Percentiles rank a stretch among this genome's conserved stretches.
Conservation (phyloP, 2,888 invertebrate genomes). For the Harmothoe impar region DNA sequence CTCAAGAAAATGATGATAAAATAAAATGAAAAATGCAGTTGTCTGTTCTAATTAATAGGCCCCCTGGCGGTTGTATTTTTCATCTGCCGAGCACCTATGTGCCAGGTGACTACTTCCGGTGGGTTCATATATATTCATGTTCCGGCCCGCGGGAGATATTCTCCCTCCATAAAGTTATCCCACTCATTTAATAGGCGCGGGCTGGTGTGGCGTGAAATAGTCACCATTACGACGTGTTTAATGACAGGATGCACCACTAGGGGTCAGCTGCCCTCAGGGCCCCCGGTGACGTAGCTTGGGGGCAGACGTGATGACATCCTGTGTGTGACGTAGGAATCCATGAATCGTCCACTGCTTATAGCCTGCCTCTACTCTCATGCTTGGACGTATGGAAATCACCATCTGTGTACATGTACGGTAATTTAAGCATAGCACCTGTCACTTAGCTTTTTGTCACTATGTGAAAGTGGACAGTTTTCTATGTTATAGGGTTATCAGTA, state of each 20-base stretch:
- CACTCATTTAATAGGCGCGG: constrained; percentile 27
- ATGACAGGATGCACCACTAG: constrained; percentile 58
- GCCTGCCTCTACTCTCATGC: too few species aligned
- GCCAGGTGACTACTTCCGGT: constrained; percentile 46
- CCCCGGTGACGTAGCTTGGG: background rate
- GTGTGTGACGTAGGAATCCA: background rate
- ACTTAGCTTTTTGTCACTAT: too few species aligned
- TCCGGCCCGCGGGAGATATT: constrained; percentile 28
- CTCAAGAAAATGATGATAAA: background rate
- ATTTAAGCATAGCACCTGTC: too few species aligned
- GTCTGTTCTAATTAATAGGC: background rate
- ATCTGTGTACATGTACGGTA: too few species aligned
- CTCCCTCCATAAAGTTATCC: constrained; percentile 30
- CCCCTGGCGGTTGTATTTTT: constrained; percentile 30
- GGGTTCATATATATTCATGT: constrained; percentile 7
- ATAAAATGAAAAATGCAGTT: background rate
- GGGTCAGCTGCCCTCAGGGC: constrained; percentile 36
- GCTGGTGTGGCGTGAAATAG: constrained; percentile 56
- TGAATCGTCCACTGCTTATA: constrained; percentile 37
- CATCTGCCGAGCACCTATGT: background rate
- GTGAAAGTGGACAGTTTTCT: too few species aligned
- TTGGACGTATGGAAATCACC: too few species aligned
- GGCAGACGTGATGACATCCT: constrained; percentile 38
- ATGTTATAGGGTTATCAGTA: too few species aligned
- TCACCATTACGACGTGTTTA: constrained; percentile 53